Evolutionary conservation across 2,113 vertebrate species (phyloP), one percentile per base, ranked within the genome.

Genomic region (Bubalus kerabau): DNA sequence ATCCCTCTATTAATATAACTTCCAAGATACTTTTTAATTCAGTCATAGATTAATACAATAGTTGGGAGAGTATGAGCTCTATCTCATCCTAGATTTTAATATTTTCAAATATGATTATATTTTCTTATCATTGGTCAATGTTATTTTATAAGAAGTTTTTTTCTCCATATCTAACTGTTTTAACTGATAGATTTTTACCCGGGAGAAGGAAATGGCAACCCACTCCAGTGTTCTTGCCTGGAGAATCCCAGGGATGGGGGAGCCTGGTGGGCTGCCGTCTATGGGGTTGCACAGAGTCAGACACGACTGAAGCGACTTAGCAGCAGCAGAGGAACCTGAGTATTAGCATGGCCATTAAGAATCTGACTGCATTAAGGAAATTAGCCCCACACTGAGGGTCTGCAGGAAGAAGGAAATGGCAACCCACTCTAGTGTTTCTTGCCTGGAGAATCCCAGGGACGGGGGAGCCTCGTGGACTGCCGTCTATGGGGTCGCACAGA

Each of bases 31-130:
- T 91, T 90, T 1, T 80, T 16, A 81, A 81, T 91, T 93, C 78
- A 57, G 8, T 57, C 91, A n/a, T 56, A 90, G 67, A 46, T 76
- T 80, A 96, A 83, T 28, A 96, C 19, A 86, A 62, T 46, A 74
- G 80, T 91, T 94, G 43, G 32, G 54, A 92, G 8, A 88, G 26
- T n/a, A 76, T 82, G 76, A 74, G 19, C 43, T 92, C 54, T 82
- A 12, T 46, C 40, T 81, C 30, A 87, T 95, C 26, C 11, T 97
- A 87, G n/a, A 88, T 82, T 96, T 96, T 92, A 94, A 74, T 97
- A 90, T 92, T 96, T 74, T 94, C 17, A 84, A 19, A 62, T 88
- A 85, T n/a, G 26, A 94, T 40, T 87, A 4, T 84, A 56, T 80
- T 96, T 94, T 83, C 84, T 96, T 48, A 82, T 85, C 30, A 90